These are phyloP conservation scores for Nebria salina DNA, from an alignment of 2,888 invertebrate genomes.

Conservation along the genomic window DNA sequence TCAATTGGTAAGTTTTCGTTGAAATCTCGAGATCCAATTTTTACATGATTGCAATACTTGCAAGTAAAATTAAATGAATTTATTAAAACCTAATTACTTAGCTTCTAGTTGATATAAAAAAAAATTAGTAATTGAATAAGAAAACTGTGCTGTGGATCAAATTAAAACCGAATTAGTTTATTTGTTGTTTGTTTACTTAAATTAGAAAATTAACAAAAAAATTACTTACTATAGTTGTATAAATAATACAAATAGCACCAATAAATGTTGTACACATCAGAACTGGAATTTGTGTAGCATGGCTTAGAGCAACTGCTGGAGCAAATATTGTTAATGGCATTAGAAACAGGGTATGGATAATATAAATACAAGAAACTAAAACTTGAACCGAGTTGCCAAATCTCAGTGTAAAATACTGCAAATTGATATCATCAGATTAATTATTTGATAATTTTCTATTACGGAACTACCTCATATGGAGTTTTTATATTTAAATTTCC, in stretches of 20 bases:
- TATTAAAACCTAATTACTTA: too few relatives aligned
- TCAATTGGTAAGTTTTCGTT: too few relatives aligned
- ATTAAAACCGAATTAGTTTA: too few relatives aligned
- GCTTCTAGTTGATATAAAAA: too few relatives aligned
- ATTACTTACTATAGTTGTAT: constrained; percentile 24
- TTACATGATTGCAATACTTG: too few relatives aligned
- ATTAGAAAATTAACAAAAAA: too few relatives aligned
- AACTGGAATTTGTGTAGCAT: constrained; percentile 18
- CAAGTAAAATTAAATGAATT: too few relatives aligned
- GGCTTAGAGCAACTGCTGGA: constrained; percentile 5
- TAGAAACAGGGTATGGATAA: background rate
- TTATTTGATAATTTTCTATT: background rate
- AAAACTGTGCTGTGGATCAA: too few relatives aligned
- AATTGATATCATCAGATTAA: background rate
- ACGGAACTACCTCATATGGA: background rate
- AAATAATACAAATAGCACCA: constrained; percentile 24
- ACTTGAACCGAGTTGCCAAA: constrained; percentile 5
- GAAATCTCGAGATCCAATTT: too few relatives aligned
- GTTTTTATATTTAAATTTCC: constrained; percentile 8
- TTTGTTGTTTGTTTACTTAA: too few relatives aligned
- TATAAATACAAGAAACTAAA: background rate
- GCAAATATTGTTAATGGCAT: constrained; percentile 21
- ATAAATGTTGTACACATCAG: constrained; percentile 8
- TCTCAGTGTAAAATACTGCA: constrained; percentile 15
- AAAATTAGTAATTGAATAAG: too few relatives aligned